Evolutionary conservation across 2,888 invertebrate species (phyloP).

Genomic region (Carcina quercana): DNA sequence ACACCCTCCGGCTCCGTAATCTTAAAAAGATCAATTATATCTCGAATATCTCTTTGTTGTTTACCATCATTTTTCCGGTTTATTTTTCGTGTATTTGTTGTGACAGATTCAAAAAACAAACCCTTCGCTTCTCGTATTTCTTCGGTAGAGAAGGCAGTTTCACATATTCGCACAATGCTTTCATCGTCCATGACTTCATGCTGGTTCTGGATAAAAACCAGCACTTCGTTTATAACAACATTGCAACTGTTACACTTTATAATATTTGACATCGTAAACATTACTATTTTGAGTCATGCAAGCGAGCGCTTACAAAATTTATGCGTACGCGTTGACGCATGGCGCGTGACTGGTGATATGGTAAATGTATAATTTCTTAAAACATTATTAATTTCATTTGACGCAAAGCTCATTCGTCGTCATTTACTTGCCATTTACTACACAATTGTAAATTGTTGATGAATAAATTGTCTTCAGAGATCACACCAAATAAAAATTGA

Average conservation of each 20-base stretch:
- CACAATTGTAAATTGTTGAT: too few species aligned
- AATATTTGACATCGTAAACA: background rate
- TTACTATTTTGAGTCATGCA: too few species aligned
- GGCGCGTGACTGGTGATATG: too few species aligned
- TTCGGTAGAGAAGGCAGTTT: conserved; percentile 11
- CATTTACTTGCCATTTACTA: too few species aligned
- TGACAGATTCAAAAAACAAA: conserved; percentile 12
- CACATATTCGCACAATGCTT: conserved; percentile 12
- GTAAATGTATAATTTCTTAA: too few species aligned
- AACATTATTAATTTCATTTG: too few species aligned
- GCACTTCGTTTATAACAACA: conserved; percentile 9
- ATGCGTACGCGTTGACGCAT: too few species aligned
- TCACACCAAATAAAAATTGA: too few species aligned
- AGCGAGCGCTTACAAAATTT: too few species aligned
- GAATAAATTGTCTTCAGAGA: too few species aligned
- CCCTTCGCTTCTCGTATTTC: conserved; percentile 15
- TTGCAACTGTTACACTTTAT: conserved; percentile 9
- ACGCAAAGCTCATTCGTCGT: too few species aligned
- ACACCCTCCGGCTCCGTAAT: conserved; percentile 3
- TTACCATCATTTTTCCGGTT: conserved; percentile 9
- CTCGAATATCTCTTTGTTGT: conserved; percentile 6
- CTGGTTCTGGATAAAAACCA: conserved; percentile 15
- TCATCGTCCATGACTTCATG: conserved; percentile 15
- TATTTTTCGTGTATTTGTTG: conserved; percentile 4
- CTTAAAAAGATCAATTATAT: conserved; percentile 12